These are phyloP conservation scores for Cephus cinctus DNA, from an alignment of 1,140 invertebrate genomes.

Conservation along the genomic window DNA sequence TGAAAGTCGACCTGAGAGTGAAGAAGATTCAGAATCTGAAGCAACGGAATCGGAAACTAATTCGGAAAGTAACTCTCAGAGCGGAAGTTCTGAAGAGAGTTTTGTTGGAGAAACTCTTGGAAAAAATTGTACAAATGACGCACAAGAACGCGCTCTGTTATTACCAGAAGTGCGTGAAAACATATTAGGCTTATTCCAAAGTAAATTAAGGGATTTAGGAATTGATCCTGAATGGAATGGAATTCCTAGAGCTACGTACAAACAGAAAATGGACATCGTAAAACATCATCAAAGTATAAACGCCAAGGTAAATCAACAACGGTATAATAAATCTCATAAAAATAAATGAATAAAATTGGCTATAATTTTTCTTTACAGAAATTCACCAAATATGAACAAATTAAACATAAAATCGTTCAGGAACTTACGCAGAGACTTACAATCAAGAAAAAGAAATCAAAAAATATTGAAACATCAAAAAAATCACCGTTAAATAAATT, in stretches of 20 bases:
- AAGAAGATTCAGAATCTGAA: conserved; percentile 18
- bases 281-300: conserved; percentile 56
- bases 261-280: conserved; percentile 55
- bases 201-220: conserved; percentile 54
- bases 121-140: conserved; percentile 1
- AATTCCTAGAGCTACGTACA: conserved; percentile 53
- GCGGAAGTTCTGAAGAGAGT: not conserved
- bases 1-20: conserved; percentile 9
- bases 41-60: conserved; percentile 16
- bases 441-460: conserved; percentile 23
- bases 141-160: too few relatives aligned
- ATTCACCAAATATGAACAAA: conserved; percentile 52
- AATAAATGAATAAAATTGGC: not conserved
- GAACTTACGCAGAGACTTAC: conserved; percentile 50
- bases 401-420: conserved; percentile 54
- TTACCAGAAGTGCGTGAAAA: conserved; percentile 26
- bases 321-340: conserved; percentile 1
- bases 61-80: conserved; percentile 5
- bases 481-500: conserved; percentile 45
- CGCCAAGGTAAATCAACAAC: conserved; percentile 48
- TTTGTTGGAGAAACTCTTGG: not conserved
- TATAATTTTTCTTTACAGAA: conserved; percentile 41
- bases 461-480: conserved; percentile 29
- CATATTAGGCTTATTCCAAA: too few relatives aligned
- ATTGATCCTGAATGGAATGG: conserved; percentile 59